Evolutionary conservation across 2,113 vertebrate species (phyloP).

Genomic region (Nipponia nippon): DNA sequence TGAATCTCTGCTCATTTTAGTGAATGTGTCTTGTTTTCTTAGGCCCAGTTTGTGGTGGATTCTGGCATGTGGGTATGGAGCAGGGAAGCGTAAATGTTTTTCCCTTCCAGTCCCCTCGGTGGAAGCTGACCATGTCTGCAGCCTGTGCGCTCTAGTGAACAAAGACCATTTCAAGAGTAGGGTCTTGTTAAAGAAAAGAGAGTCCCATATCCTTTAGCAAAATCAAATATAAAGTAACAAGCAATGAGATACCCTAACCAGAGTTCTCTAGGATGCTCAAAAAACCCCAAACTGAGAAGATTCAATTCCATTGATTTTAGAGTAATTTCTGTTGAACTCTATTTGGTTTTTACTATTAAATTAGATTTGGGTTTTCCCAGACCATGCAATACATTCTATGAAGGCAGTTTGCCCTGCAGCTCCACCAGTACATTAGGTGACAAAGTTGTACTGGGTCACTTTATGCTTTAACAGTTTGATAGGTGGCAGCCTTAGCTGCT

Average conservation of each 20-base stretch:
- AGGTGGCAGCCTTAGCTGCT: not conserved
- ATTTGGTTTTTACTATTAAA: not conserved
- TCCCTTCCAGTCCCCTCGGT: not conserved
- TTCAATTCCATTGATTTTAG: not conserved
- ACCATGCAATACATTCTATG: not conserved
- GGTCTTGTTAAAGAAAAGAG: not conserved
- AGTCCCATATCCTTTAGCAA: not conserved
- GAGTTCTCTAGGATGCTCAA: not conserved
- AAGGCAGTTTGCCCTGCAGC: not conserved
- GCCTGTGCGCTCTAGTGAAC: not conserved
- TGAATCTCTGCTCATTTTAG: slow-evolving; percentile 42
- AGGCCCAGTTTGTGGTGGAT: not conserved
- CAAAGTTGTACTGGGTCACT: not conserved
- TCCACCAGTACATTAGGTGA: not conserved
- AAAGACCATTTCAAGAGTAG: not conserved
- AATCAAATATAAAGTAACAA: not conserved
- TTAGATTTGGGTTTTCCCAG: not conserved
- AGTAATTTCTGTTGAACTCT: not conserved
- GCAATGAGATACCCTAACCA: not conserved
- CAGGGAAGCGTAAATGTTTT: not conserved
- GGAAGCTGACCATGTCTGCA: not conserved
- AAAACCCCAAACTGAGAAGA: not conserved
- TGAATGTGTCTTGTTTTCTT: slow-evolving; percentile 8
- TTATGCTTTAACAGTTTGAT: not conserved
- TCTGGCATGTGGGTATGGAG: not conserved